Base-by-base conservation (phyloP, 2,113 vertebrate species). In the Petrocephalus zakoni region DNA sequence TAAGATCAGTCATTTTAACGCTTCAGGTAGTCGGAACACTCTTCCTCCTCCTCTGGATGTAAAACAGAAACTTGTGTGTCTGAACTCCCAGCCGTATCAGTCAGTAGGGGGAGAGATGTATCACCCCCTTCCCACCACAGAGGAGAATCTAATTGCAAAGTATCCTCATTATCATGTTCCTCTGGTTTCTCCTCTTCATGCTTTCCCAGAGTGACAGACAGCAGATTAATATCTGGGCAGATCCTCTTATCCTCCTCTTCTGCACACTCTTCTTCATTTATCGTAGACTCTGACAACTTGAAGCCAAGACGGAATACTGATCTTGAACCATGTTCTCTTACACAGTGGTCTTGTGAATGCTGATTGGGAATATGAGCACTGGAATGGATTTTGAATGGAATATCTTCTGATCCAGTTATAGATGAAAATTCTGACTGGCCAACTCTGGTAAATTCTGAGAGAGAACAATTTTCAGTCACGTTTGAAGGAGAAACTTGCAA, bases 161-260 rank as follows among this genome's bases (percentile, higher is more conserved):
- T 11, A 83, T 46, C 34, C 46, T 83, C 21, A 49, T 85, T n/a
- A 68, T 68, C n/a, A n/a, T 29, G 61, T 49, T 46, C 21, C 17
- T 42, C 58, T 68, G 61, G 10, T 68, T 68, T 83, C 82, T 85
- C 49, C 21, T 85, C 82, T n/a, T 85, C 49, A 25, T 52, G n/a
- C 46, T 85, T 85, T 85, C 82, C 82, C 21, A 85, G 47, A 51
- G 82, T 85, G 46, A 85, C 82, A 85, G 82, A 85, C 46, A 85
- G 21, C 46, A 85, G 82, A 21, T 84, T 84, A 47, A 84, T 25
- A 84, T 84, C 82, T 1, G 49, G 49, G 82, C 82, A 84, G 42
- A 21, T 84, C 49, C 1, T 22, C 25, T 85, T 85, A 25, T n/a
- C n/a, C 82, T 85, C 64, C 64, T 25, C 49, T 5, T 85, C 82